These are phyloP conservation scores for Hemistola chrysoprasaria DNA, from an alignment of 2,888 invertebrate genomes.

Conservation along the genomic window DNA sequence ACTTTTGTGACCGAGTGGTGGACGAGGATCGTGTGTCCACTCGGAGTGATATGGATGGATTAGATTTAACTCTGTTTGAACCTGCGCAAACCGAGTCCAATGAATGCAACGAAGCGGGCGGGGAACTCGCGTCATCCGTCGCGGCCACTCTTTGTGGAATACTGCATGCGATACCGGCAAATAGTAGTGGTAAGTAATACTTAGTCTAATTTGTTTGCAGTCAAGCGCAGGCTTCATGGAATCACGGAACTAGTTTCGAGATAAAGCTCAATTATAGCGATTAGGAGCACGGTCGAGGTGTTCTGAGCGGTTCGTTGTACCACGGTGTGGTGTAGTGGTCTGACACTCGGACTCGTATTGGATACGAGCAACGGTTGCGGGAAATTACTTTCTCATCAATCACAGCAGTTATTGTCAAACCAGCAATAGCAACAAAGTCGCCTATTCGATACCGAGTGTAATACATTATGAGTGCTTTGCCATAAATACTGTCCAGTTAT, in stretches of 20 bases:
- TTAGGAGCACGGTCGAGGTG: constrained; percentile 47
- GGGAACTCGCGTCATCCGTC: constrained; percentile 41
- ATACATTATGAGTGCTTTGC: constrained; percentile 32
- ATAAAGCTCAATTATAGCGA: constrained; percentile 61
- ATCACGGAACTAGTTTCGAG: constrained; percentile 50
- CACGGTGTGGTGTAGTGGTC: constrained; percentile 39
- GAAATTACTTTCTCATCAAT: constrained; percentile 76
- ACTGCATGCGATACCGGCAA: constrained; percentile 62
- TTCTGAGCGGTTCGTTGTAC: constrained; percentile 27
- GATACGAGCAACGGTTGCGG: constrained; percentile 76
- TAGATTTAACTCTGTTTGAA: constrained; percentile 85
- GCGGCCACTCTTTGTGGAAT: constrained; percentile 65
- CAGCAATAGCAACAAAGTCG: constrained; percentile 47
- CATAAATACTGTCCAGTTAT: constrained; percentile 2
- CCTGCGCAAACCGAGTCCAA: constrained; percentile 72
- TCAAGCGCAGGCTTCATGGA: constrained; percentile 46
- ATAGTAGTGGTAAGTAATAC: constrained; percentile 60
- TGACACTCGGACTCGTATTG: constrained; percentile 62
- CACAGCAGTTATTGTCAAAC: constrained; percentile 68
- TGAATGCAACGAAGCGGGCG: constrained; percentile 41
- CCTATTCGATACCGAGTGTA: constrained; percentile 37
- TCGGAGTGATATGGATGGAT: constrained; percentile 84
- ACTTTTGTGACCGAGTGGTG: constrained; percentile 62
- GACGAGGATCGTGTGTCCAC: constrained; percentile 72
- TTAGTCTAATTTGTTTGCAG: constrained; percentile 44